phyloP scores from a whole-genome alignment of 2,888 invertebrate genomes.

The Hypselothyrea guttata region DNA sequence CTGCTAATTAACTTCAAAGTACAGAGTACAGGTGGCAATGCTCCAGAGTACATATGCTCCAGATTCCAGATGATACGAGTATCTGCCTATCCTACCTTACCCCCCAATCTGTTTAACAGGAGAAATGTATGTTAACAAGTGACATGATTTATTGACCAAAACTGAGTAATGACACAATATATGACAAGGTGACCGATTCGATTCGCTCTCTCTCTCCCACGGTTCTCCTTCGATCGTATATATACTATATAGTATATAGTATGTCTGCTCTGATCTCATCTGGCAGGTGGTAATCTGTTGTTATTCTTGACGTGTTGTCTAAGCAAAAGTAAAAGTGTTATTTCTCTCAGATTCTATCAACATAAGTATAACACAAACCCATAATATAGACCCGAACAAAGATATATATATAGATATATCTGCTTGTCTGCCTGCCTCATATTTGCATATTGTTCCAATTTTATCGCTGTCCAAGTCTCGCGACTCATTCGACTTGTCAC shows the following conservation, averaged over 20 bases:
- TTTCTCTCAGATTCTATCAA: no score
- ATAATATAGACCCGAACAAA: no score
- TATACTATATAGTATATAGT: slow-evolving; percentile 20
- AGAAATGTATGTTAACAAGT: slow-evolving; percentile 60
- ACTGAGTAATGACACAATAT: slow-evolving; percentile 34
- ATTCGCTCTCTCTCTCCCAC: no score
- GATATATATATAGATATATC: slow-evolving; percentile 7
- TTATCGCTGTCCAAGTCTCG: slow-evolving; percentile 37
- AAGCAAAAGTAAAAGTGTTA: slow-evolving; percentile 5
- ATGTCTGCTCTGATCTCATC: background rate
- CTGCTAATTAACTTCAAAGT: slow-evolving; percentile 48
- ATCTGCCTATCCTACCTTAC: no score
- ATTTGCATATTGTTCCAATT: slow-evolving; percentile 66
- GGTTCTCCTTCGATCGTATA: no score
- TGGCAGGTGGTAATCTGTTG: slow-evolving; percentile 1
- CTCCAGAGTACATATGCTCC: slow-evolving; percentile 24
- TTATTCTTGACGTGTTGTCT: background rate
- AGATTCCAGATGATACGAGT: no score
- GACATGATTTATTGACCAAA: slow-evolving; percentile 54
- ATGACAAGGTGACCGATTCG: slow-evolving; percentile 52
- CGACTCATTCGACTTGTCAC: slow-evolving; percentile 26
- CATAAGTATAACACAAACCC: no score
- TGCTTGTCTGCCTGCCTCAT: slow-evolving; percentile 19
- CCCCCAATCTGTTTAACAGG: background rate
- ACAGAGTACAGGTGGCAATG: slow-evolving; percentile 32